Evolutionary conservation across 2,113 vertebrate genomes (phyloP), one percentile per base, ranked within the genome.

Genomic region (Cephalopterus ornatus): DNA sequence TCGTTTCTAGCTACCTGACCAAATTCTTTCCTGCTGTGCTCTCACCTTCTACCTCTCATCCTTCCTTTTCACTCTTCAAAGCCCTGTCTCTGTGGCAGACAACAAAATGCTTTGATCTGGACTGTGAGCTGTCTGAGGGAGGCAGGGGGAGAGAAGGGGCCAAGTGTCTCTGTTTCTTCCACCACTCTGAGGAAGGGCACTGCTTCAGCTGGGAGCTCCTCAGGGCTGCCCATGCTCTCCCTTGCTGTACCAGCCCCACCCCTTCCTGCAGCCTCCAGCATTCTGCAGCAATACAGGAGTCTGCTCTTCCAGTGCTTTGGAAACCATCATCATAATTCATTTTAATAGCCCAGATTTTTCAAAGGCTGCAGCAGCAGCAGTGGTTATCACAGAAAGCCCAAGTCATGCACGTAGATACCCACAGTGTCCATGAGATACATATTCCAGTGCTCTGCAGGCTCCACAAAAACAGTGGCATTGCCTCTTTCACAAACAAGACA

Each of bases 341-440:
- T 85, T 89, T 80, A 96, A 96, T 30, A 79, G 67, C 55, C 12
- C 59, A 73, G 35, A 80, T 62, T 59, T 85, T 79, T 91, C 78
- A 72, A 95, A 91, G 73, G 9, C 65, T 74, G 80, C 86, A 49
- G 81, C 66, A 91, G 72, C 56, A 66, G 86, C 30, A 7, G 44
- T 13, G 18, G 72, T 71, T 70, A 81, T 53, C 83, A 72, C 52
- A 65, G 74, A 59, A 66, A 89, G 37, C 47, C 70, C 37, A 83
- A 83, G 70, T 8, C 66, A 56, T 41, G 61, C 76, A 52, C 50
- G 67, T 3, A 90, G 79, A 84, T 50, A 70, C 76, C 50, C 44
- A 35, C 39, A 28, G 70, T 2, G 30, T 24, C 5, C 12, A 47
- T 2, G 44, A 63, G 72, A 70, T 12, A 17, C 52, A 4, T 2